A percentile compares a stretch with the other conserved stretches of the same genome.
Conservation (phyloP, 2,888 invertebrate genomes). For the Apotomis turbidana region DNA sequence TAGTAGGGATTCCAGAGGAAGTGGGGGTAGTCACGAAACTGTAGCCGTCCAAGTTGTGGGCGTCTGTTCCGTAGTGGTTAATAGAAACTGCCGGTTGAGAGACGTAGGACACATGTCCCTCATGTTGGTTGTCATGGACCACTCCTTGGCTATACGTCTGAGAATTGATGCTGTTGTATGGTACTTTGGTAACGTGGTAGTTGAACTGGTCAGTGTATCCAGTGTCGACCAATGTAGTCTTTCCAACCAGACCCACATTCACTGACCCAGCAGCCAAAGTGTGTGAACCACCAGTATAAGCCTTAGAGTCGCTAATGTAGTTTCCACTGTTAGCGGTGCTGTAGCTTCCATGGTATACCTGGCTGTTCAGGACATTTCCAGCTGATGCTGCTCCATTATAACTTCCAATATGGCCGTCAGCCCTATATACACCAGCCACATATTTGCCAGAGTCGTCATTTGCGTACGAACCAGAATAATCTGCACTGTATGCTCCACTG, state of each 20-base stretch:
- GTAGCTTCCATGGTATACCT: conserved; percentile 58
- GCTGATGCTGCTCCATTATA: conserved; percentile 48
- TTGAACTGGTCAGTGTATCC: conserved; percentile 62
- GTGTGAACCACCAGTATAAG: conserved; percentile 69
- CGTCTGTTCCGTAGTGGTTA: conserved; percentile 69
- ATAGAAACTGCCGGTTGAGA: conserved; percentile 72
- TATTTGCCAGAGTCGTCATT: conserved; percentile 65
- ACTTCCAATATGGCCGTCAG: conserved; percentile 62
- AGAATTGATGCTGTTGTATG: conserved; percentile 50
- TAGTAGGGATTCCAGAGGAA: conserved; percentile 74
- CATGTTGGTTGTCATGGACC: conserved; percentile 52
- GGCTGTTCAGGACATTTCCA: conserved; percentile 43
- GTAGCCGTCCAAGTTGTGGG: conserved; percentile 67
- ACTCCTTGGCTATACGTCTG: conserved; percentile 44
- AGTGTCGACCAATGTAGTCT: conserved; percentile 73
- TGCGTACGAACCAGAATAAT: conserved; percentile 59
- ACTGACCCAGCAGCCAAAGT: conserved; percentile 76
- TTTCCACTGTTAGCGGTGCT: conserved; percentile 64
- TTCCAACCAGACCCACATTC: conserved; percentile 78
- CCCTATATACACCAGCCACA: conserved; percentile 63
- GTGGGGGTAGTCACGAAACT: conserved; percentile 72
- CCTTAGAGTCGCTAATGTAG: conserved; percentile 65
- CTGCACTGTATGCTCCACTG: conserved; percentile 50
- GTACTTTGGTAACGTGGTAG: conserved; percentile 48
- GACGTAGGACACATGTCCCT: conserved; percentile 61